A percentile compares a stretch with the other conserved stretches of the same genome.
These are phyloP conservation scores for Neosilurus mollespiculum DNA, from an alignment of 2,797 vertebrate genomes.

Conservation along the genomic window DNA sequence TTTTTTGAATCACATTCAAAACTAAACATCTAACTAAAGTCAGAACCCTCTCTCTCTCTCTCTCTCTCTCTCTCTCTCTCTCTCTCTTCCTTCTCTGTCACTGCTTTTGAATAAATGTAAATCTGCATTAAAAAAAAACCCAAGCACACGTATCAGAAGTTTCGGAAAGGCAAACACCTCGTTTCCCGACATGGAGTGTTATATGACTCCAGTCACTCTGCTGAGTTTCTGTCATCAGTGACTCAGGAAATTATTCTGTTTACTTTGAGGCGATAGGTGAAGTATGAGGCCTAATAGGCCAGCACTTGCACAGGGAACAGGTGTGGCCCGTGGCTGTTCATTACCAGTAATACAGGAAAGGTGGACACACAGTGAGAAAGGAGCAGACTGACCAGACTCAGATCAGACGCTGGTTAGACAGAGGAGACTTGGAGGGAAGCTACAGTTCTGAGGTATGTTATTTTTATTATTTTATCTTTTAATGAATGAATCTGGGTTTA, in stretches of 20 bases:
- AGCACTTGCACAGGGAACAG: conserved; percentile 35
- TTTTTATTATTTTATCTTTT: no score
- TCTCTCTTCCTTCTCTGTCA: no score
- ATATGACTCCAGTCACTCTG: not conserved
- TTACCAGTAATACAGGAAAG: conserved; percentile 47
- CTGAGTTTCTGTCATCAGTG: not conserved
- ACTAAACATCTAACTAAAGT: not conserved
- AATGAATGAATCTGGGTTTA: no score
- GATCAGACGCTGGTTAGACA: not conserved
- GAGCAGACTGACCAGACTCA: not conserved
- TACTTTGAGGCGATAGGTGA: not conserved
- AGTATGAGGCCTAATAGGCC: conserved; percentile 10
- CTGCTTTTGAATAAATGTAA: no score
- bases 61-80: not conserved
- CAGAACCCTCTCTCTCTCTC: not conserved
- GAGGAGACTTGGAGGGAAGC: not conserved
- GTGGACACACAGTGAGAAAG: not conserved
- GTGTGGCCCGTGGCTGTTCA: conserved; percentile 63
- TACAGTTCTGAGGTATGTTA: conserved; percentile 21
- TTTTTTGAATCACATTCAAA: not conserved
- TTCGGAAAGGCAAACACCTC: not conserved
- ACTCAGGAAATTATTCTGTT: conserved; percentile 1
- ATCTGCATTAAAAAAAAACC: not conserved
- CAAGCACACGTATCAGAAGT: not conserved
- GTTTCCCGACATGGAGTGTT: not conserved